Evolutionary conservation across 2,113 vertebrate genomes (phyloP).

Genomic region (Megaptera novaeangliae): DNA sequence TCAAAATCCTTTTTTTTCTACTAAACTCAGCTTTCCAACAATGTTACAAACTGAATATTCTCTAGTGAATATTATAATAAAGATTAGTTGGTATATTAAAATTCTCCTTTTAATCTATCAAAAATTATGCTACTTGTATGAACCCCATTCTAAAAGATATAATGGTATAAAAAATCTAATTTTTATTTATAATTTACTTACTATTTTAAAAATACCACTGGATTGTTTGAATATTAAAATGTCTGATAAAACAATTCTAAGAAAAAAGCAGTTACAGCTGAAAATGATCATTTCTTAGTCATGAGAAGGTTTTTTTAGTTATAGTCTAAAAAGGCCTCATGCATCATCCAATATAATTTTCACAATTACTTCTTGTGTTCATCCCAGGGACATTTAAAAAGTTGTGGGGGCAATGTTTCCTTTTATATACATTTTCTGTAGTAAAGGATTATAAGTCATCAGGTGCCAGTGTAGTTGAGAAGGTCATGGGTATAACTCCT

Average conservation of each 20-base stretch:
- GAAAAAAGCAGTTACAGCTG: neutral
- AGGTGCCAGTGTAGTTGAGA: neutral
- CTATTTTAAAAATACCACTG: neutral
- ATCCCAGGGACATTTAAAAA: neutral
- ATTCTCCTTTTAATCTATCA: neutral
- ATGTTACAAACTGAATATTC: neutral
- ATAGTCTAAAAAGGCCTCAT: neutral
- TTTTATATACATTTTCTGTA: neutral
- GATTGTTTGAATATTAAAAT: slow-evolving; percentile 3
- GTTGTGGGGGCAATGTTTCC: neutral
- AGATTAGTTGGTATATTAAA: neutral
- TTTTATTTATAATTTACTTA: neutral
- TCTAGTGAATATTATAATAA: neutral
- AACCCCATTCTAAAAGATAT: neutral
- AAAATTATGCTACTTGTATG: neutral
- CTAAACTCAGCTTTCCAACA: neutral
- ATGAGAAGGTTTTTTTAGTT: neutral
- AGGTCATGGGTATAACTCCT: neutral
- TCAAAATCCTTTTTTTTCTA: neutral
- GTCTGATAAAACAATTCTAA: neutral
- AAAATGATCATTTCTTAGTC: neutral
- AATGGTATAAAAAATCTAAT: neutral
- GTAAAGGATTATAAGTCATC: neutral
- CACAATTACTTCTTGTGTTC: neutral
- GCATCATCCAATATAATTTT: neutral